Evolutionary conservation across 2,113 vertebrate genomes (phyloP), one percentile per base, ranked within the genome.

Genomic region (Haemorhous mexicanus): DNA sequence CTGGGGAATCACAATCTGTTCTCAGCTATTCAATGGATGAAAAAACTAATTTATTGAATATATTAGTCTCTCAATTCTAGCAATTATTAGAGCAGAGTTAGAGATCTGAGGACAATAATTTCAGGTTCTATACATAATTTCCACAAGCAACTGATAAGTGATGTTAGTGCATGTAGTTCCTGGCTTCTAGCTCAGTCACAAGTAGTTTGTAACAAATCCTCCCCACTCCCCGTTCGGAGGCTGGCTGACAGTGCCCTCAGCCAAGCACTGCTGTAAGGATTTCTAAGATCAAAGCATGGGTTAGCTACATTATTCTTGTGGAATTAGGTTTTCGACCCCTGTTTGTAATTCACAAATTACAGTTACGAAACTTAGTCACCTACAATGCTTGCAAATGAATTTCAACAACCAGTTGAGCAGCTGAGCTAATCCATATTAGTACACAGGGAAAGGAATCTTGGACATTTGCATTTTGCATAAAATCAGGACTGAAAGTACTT

Each of bases 1-100:
- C 86, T 2, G 3, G 77, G 90, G 92, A 96, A 92, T 90, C 90
- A 93, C 93, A 96, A 84, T 94, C 92, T 96, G 95, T 94, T 96
- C 94, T 81, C 84, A 72, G 92, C 73, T 89, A 87, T 92, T 96
- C 76, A 88, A 33, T 76, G 76, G 79, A 64, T 44, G 78, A 81
- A 90, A 93, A 4, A 83, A 55, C 68, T 53, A 88, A 97, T 90
- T 96, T 78, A 88, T 84, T 90, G 86, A 94, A 97, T 93, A 82
- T 61, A 94, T 96, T 84, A 94, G 77, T 68, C 68, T 79, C 61
- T 72, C 41, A 56, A 75, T 87, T 90, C 80, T 55, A 72, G 73
- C 75, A 84, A 90, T 87, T 94, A 94, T 72, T 89, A 78, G 26
- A 94, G 52, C 44, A 37, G 68, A 93, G 64, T 84, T 86, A 93